These are phyloP conservation scores for Sternarchorhynchus goeldii DNA, from an alignment of 2,797 vertebrate genomes.

Conservation along the genomic window DNA sequence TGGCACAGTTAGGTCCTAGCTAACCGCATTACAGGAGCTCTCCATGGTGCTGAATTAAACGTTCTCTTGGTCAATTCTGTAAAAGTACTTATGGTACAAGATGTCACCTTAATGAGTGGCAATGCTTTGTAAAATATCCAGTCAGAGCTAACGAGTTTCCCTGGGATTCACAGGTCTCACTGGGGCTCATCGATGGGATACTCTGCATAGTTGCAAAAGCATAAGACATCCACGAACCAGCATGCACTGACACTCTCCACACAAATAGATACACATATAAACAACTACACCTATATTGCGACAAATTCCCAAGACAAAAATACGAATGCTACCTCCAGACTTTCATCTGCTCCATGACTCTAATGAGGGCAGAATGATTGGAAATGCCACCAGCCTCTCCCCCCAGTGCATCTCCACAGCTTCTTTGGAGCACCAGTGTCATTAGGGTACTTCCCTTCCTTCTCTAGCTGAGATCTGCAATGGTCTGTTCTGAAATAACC, in stretches of 20 bases:
- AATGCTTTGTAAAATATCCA: constrained; percentile 36
- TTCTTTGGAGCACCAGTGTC: constrained; percentile 31
- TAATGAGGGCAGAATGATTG: constrained; percentile 35
- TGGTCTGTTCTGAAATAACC: constrained; percentile 12
- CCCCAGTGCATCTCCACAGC: constrained; percentile 11
- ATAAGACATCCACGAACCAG: constrained; percentile 25
- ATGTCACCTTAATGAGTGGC: constrained; percentile 18
- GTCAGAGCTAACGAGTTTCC: constrained; percentile 29
- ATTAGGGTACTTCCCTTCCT: not conserved
- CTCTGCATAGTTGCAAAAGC: constrained; percentile 20
- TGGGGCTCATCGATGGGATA: constrained; percentile 32
- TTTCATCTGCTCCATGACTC: constrained; percentile 23
- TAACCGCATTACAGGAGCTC: constrained; percentile 7
- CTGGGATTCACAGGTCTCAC: constrained; percentile 17
- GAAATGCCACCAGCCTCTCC: constrained; percentile 27
- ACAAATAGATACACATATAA: not conserved
- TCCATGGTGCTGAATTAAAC: constrained; percentile 27
- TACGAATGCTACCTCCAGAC: constrained; percentile 9
- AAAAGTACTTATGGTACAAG: not conserved
- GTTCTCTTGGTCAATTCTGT: constrained; percentile 4
- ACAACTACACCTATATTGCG: not conserved
- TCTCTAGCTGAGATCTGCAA: constrained; percentile 9
- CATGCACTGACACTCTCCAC: constrained; percentile 23
- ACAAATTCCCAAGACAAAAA: constrained; percentile 7
- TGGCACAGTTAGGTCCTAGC: constrained; percentile 12